Percentiles rank a stretch among this genome's conserved stretches.
phyloP scores from a whole-genome alignment of 2,113 vertebrate species.

The Lanius collurio region DNA sequence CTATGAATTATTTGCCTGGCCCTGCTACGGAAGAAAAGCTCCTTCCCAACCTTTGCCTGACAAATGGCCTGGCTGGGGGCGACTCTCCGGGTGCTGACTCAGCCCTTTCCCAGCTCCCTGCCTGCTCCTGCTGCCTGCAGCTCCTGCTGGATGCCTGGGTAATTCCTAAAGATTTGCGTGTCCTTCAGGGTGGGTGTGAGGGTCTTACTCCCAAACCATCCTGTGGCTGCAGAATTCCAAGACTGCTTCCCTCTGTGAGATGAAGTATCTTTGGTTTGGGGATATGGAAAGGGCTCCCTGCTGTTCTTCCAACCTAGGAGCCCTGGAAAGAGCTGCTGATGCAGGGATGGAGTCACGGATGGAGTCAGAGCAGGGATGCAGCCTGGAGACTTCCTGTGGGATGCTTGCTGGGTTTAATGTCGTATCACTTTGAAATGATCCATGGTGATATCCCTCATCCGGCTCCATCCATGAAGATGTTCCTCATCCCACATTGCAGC shows the following conservation, averaged over 20 bases:
- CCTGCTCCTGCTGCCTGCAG: background rate
- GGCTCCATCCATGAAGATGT: rapidly evolving
- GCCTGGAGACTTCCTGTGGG: background rate
- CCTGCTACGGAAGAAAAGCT: background rate
- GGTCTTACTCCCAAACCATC: background rate
- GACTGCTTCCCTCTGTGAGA: background rate
- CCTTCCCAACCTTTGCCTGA: conserved; percentile 30
- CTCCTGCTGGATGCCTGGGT: background rate
- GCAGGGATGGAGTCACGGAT: background rate
- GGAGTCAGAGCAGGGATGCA: background rate
- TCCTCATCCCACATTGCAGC: background rate
- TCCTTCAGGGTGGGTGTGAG: background rate
- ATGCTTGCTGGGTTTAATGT: background rate
- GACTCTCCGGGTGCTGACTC: background rate
- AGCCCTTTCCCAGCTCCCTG: background rate
- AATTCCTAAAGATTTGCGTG: background rate
- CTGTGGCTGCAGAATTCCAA: background rate
- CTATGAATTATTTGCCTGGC: background rate
- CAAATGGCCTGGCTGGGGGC: background rate
- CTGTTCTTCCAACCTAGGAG: background rate
- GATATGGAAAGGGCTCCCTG: background rate
- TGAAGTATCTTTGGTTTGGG: background rate
- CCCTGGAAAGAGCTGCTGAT: background rate
- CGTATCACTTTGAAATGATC: rapidly evolving
- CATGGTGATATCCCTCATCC: background rate